Base-by-base conservation (phyloP, 2,113 vertebrate genomes). In the Pluvialis apricaria region DNA sequence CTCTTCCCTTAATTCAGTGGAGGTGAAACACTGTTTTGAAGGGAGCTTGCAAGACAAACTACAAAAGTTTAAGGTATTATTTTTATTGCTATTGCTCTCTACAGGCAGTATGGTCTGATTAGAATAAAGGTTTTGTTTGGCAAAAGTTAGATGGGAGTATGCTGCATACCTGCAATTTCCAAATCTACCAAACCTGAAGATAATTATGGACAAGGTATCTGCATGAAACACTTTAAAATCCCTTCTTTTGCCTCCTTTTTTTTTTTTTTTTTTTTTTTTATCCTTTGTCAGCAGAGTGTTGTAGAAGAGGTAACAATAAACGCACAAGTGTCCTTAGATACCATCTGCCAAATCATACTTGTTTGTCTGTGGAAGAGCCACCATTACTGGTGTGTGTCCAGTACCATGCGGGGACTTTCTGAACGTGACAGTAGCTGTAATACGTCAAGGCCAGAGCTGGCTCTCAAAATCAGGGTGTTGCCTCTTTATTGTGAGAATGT, bases 191-290 rank as follows among this genome's bases (percentile, higher is more conserved):
- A 79, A 79, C 44, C 12, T 60, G 20, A 75, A 79, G 38, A 6
- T 82, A 51, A 24, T 45, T 54, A 10, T 2, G 60, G 34, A 20
- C 9, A 15, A 64, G 15, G 34, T 84, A 36, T 68, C 15, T 57
- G 14, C 12, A 5, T 34, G 13, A 71, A 86, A 36, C 6, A 57
- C 65, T 82, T 57, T 3, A 11, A 86, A 86, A 71, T 54, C 1
- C 16, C 8, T 44, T 5, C 6, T 57, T 11, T 15, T 3, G 4
- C 7, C 2, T 29, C 5, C 1, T 5, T 3, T 2, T 36, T 69
- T 36, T 34, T 31, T 49, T 49, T 31, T 49, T 49, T 45, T 45
- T 45, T 18, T 45, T 45, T 45, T 18, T 0, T 13, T 38, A 31
- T 40, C 17, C 10, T 65, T 58, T 61, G 13, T 79, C 82, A 83